phyloP scores from a whole-genome alignment of 2,888 invertebrate species.

The Nineta flava region DNA sequence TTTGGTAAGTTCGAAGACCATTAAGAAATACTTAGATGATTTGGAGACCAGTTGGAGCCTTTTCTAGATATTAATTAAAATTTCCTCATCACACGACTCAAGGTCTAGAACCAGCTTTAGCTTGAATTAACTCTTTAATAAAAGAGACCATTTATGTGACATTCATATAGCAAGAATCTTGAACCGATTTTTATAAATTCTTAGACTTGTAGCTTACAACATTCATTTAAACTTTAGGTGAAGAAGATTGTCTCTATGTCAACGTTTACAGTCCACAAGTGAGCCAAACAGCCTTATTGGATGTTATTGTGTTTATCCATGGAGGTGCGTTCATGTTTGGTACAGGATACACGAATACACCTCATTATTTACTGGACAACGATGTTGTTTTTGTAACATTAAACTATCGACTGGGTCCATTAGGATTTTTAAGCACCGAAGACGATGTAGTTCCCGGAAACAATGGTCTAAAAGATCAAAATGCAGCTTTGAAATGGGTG shows the following conservation, averaged over 20 bases:
- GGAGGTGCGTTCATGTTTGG: slow-evolving; percentile 22
- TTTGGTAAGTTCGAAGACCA: background rate
- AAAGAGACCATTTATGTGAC: too few species aligned
- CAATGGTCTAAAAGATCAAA: slow-evolving; percentile 25
- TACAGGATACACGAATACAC: slow-evolving; percentile 16
- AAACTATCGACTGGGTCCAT: slow-evolving; percentile 8
- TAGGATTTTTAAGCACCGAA: slow-evolving; percentile 25
- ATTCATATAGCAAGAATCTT: too few species aligned
- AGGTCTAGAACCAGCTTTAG: too few species aligned
- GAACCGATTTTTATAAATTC: too few species aligned
- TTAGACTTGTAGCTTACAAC: too few species aligned
- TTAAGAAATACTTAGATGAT: background rate
- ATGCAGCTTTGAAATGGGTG: slow-evolving; percentile 22
- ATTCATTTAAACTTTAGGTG: slow-evolving; percentile 6
- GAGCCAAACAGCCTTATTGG: slow-evolving; percentile 13
- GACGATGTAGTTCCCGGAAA: slow-evolving; percentile 24
- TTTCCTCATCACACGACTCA: background rate
- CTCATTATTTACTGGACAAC: slow-evolving; percentile 17
- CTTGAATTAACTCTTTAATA: too few species aligned
- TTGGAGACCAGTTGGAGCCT: too few species aligned
- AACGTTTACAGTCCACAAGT: slow-evolving; percentile 13
- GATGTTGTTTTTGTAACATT: slow-evolving; percentile 17
- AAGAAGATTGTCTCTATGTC: slow-evolving; percentile 13
- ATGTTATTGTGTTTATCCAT: slow-evolving; percentile 23
- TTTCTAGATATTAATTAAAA: background rate